Evolutionary conservation across 2,888 invertebrate species (phyloP), one percentile per base, ranked within the genome.

Genomic region (Muschampia plurimacula): DNA sequence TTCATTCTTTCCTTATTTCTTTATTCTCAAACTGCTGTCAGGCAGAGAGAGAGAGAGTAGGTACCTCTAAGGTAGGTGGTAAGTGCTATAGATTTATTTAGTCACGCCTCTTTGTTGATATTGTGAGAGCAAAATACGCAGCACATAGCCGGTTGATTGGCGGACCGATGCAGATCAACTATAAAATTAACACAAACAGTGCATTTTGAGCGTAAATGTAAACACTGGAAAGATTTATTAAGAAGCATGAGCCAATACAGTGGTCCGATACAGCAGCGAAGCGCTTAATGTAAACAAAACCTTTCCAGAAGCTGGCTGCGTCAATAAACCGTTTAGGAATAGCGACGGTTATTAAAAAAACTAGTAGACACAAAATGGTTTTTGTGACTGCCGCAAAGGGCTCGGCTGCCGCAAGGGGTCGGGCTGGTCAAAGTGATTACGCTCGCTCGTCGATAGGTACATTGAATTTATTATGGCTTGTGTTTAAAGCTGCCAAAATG

Each of bases 171-270:
- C 66, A 67, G 72, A 67, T 41, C 67, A 6, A 41, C 52, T 66
- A 67, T 72, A 55, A 72, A 72, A 67, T 67, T 55, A 44, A 62
- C 32, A 55, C 62, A 72, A 72, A 72, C 67, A 72, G 66, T 55
- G 67, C 67, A 72, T 55, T 67, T 67, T 8, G 60, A 60, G 52
- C 62, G n/a, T 15, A 41, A 67, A 28, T n/a, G 32, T 67, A 67
- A 72, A 72, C 72, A 72, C 6, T 8, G n/a, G 7, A 5, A 41
- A 72, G 67, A 72, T 72, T 72, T 67, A 72, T 69, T 66, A 55
- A 49, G n/a, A 36, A 41, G 46, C 64, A 39, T 36, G 64, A 68
- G 64, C 67, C 68, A 73, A 68, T 68, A 63, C 69, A 69, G 67
- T 39, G 63, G 73, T 39, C 55, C 15, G 52, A 67, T 46, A 32